A percentile compares a stretch with the other conserved stretches of the same genome.
Conservation (phyloP, 2,888 invertebrate genomes). For the Hypomecis punctinalis region DNA sequence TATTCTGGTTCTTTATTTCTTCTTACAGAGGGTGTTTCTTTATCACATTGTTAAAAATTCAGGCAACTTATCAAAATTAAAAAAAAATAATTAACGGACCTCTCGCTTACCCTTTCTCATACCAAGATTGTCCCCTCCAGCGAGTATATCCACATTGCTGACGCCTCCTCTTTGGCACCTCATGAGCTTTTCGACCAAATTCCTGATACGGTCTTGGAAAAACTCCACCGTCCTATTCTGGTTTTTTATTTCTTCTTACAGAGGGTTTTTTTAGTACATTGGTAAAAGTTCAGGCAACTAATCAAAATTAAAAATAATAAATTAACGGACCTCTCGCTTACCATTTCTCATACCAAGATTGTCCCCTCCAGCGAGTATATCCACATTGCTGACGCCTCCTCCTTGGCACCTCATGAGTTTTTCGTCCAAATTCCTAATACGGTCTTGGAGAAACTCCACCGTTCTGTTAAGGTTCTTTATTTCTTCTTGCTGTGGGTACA, state of each 20-base stretch:
- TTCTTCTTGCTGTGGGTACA: constrained; percentile 85
- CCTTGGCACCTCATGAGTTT: constrained; percentile 67
- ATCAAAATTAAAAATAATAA: constrained; percentile 20
- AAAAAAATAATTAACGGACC: constrained; percentile 45
- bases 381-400: constrained; percentile 56
- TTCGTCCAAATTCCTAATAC: constrained; percentile 68
- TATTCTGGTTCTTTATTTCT: constrained; percentile 85
- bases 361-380: constrained; percentile 71
- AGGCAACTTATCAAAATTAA: constrained; percentile 20
- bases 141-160: constrained; percentile 60
- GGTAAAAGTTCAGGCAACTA: constrained; percentile 17
- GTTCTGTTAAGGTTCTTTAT: constrained; percentile 86
- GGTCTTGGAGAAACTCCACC: constrained; percentile 78
- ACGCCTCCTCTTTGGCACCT: constrained; percentile 62
- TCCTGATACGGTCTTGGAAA: constrained; percentile 69
- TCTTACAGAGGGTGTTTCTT: constrained; percentile 85
- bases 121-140: constrained; percentile 67
- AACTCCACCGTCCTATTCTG: constrained; percentile 85
- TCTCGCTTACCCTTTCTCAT: constrained; percentile 53
- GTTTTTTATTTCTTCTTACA: constrained; percentile 86
- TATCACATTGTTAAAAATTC: too few species aligned
- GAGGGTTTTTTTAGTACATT: too few species aligned
- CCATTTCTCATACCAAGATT: constrained; percentile 49
- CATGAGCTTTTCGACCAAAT: constrained; percentile 70
- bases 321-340: constrained; percentile 55